phyloP scores from a whole-genome alignment of 2,888 invertebrate species.

The Acanthosepion pharaonis region DNA sequence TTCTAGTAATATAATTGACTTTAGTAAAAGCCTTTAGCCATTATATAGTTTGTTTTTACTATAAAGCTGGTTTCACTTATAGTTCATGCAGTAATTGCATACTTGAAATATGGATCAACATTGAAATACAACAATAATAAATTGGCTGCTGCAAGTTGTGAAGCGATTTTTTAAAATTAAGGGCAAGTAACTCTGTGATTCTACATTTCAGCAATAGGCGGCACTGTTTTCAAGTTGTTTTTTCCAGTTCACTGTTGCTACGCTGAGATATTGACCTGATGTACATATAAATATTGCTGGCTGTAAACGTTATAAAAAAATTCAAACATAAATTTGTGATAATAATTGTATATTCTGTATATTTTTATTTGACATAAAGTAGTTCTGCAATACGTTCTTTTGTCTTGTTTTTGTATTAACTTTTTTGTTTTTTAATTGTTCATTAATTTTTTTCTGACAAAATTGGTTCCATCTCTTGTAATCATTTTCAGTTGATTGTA shows the following conservation, averaged over 20 bases:
- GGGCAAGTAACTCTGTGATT: conserved; percentile 20
- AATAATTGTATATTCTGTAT: conserved; percentile 46
- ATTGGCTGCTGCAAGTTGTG: background rate
- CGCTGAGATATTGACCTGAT: conserved; percentile 22
- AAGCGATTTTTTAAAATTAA: background rate
- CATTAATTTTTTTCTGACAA: too few relatives aligned
- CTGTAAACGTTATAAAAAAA: background rate
- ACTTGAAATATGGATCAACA: background rate
- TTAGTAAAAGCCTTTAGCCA: background rate
- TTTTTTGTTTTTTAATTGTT: too few relatives aligned
- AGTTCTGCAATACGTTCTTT: conserved; percentile 42
- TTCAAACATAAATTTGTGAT: conserved; percentile 23
- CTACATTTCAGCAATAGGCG: conserved; percentile 8
- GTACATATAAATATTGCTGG: conserved; percentile 23
- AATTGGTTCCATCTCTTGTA: too few relatives aligned
- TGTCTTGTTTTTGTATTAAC: background rate
- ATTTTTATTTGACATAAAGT: conserved; percentile 47
- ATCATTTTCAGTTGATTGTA: too few relatives aligned
- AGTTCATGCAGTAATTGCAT: background rate
- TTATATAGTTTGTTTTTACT: background rate
- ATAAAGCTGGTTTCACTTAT: background rate
- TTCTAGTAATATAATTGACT: background rate
- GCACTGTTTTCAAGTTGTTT: conserved; percentile 13
- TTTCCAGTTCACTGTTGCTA: conserved; percentile 33
- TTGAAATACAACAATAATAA: background rate